Evolutionary conservation across 2,113 vertebrate genomes (phyloP).

Genomic region (Litocranius walleri): DNA sequence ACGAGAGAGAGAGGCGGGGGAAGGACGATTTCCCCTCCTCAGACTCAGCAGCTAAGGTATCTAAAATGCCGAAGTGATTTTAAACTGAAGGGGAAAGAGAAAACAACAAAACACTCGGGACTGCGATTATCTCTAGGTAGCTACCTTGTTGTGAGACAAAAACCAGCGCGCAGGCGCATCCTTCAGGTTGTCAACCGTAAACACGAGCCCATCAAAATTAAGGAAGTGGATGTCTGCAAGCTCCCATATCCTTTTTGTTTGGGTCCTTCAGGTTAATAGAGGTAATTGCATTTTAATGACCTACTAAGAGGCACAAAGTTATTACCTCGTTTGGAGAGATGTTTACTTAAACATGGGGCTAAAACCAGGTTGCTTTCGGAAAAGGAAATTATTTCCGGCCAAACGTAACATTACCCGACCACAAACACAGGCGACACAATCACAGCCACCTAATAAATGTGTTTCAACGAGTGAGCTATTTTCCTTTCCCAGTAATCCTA

Average conservation of each 20-base stretch:
- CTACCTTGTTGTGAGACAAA: background rate
- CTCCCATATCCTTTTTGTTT: background rate
- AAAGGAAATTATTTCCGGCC: conserved; percentile 14
- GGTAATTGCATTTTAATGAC: background rate
- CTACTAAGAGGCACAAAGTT: background rate
- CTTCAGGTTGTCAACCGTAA: conserved; percentile 25
- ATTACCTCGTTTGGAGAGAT: background rate
- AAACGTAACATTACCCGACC: background rate
- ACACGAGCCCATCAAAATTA: background rate
- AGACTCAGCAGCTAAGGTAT: background rate
- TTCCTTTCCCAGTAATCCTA: background rate
- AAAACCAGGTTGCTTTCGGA: background rate
- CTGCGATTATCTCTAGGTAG: background rate
- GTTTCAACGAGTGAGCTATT: background rate
- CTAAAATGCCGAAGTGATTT: background rate
- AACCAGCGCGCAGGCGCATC: conserved; percentile 8
- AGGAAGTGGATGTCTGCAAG: conserved; percentile 40
- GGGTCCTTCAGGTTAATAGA: background rate
- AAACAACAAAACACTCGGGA: background rate
- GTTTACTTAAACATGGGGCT: background rate
- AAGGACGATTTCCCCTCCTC: background rate
- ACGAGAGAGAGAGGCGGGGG: fast-evolving
- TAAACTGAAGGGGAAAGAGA: conserved; percentile 3
- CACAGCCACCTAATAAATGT: background rate
- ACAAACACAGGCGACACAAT: background rate